phyloP scores from a whole-genome alignment of 2,888 invertebrate species.

The Baccha elongata region DNA sequence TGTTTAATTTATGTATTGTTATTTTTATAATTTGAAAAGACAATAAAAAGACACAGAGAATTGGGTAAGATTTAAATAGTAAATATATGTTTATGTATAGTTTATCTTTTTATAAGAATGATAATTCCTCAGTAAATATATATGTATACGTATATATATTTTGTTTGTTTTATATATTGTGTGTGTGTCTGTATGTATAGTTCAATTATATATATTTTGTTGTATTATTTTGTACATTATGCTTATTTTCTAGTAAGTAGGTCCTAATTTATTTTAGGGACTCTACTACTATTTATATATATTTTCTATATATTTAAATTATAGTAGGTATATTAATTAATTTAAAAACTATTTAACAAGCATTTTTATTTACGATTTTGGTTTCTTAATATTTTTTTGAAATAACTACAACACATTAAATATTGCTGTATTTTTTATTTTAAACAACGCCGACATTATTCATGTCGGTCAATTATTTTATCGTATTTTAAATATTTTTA shows the following conservation, averaged over 20 bases:
- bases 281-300: conserved; percentile 48
- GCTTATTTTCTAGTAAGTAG: conserved; percentile 66
- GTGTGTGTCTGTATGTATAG: conserved; percentile 54
- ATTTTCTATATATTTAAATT: conserved; percentile 35
- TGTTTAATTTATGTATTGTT: conserved; percentile 34
- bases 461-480: conserved; percentile 8
- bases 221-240: conserved; percentile 70
- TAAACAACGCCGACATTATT: conserved; percentile 36
- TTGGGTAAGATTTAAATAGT: conserved; percentile 78
- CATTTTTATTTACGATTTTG: conserved; percentile 50
- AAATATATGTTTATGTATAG: conserved; percentile 52
- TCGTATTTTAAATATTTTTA: conserved; percentile 11
- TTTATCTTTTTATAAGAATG: conserved; percentile 48
- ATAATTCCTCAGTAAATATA: conserved; percentile 71
- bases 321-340: conserved; percentile 42
- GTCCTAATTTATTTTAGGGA: conserved; percentile 66
- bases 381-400: conserved; percentile 21
- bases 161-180: conserved; percentile 33
- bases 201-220: conserved; percentile 27
- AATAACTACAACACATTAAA: conserved; percentile 48
- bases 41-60: conserved; percentile 71
- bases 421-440: conserved; percentile 61
- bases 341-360: conserved; percentile 73
- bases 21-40: conserved; percentile 52
- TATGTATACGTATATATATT: conserved; percentile 49